A percentile compares a stretch with the other conserved stretches of the same genome.
phyloP scores from a whole-genome alignment of 1,140 invertebrate species.

The Lamellibrachia luymesi region DNA sequence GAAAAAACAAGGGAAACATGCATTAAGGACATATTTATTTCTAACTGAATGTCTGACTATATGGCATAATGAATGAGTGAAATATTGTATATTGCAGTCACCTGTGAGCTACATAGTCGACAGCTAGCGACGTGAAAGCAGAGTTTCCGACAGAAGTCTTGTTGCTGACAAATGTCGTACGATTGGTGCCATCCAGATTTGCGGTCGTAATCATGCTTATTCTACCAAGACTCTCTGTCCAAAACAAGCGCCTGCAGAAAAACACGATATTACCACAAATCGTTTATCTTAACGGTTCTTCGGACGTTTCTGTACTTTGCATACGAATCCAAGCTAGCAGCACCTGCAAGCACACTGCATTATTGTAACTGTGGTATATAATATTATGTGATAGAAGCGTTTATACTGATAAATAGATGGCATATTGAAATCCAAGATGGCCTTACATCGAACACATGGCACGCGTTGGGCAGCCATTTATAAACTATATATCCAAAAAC shows the following conservation, averaged over 20 bases:
- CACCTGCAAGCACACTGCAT: too few relatives aligned
- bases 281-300: neutral
- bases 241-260: neutral
- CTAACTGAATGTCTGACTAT: neutral
- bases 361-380: neutral
- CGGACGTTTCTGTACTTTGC: neutral
- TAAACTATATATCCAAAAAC: too few relatives aligned
- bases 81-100: neutral
- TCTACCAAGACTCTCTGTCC: neutral
- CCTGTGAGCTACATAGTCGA: neutral
- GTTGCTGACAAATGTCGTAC: neutral
- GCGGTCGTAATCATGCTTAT: neutral
- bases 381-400: neutral
- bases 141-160: neutral
- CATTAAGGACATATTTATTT: neutral
- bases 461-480: too few relatives aligned
- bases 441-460: too few relatives aligned
- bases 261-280: neutral
- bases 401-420: neutral
- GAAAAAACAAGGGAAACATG: neutral
- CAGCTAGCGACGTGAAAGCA: neutral
- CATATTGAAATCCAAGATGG: too few relatives aligned
- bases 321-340: too few relatives aligned
- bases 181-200: neutral
- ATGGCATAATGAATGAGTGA: too few relatives aligned